Conservation (phyloP, 2,888 invertebrate species). For the Hydriomena furcata region DNA sequence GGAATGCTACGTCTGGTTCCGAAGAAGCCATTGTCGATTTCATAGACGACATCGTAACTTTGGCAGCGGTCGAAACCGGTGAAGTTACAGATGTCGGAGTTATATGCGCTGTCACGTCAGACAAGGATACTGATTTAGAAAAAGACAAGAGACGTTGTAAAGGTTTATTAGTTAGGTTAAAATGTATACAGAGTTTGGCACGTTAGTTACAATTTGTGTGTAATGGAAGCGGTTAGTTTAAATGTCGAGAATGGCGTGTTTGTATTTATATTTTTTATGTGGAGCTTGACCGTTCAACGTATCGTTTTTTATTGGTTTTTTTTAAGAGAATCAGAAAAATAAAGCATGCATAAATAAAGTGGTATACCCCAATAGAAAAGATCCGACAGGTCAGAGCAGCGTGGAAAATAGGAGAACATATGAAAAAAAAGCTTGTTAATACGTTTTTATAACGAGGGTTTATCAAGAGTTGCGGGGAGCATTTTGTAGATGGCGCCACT, state of each 20-base stretch:
- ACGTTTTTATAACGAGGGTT: constrained; percentile 22
- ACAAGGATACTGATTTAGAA: constrained; percentile 71
- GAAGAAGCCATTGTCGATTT: constrained; percentile 60
- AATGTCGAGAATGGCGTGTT: constrained; percentile 76
- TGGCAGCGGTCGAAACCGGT: constrained; percentile 69
- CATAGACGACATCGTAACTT: constrained; percentile 57
- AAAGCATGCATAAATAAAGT: constrained; percentile 60
- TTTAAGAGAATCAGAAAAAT: constrained; percentile 48
- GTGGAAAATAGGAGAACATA: constrained; percentile 73
- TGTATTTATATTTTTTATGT: constrained; percentile 79
- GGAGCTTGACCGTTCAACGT: constrained; percentile 76
- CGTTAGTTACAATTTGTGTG: constrained; percentile 60
- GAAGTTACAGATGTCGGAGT: constrained; percentile 76
- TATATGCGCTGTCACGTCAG: constrained; percentile 81
- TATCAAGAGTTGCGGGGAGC: not conserved
- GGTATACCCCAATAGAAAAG: constrained; percentile 77
- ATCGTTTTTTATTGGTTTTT: constrained; percentile 75
- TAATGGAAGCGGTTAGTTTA: constrained; percentile 62
- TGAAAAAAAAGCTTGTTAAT: constrained; percentile 64
- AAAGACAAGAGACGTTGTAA: constrained; percentile 38
- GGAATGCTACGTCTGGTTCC: constrained; percentile 85
- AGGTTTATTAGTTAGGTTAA: constrained; percentile 55
- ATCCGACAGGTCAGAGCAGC: constrained; percentile 79
- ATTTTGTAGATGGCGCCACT: not conserved
- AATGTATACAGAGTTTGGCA: constrained; percentile 64